Percentiles rank a stretch among this genome's conserved stretches.
Evolutionary conservation across 2,888 invertebrate genomes (phyloP).

Genomic region (Gnatocerus cornutus): DNA sequence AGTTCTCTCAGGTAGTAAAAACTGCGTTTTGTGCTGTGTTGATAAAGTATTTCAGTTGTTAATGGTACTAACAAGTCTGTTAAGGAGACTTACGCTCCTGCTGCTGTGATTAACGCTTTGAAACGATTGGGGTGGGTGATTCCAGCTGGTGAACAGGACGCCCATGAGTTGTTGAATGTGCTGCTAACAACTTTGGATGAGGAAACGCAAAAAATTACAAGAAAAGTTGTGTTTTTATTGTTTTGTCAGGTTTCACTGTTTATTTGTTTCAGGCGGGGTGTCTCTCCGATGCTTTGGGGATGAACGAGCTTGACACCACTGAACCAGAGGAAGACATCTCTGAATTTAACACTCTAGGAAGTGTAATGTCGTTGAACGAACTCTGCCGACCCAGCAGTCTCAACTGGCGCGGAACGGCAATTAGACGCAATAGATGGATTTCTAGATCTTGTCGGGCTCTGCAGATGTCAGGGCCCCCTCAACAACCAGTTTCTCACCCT

Average conservation of each 20-base stretch:
- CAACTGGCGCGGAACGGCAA: conserved; percentile 65
- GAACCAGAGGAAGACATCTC: conserved; percentile 62
- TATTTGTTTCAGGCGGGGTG: conserved; percentile 75
- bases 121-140: conserved; percentile 89
- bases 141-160: conserved; percentile 93
- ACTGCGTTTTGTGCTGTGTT: neutral
- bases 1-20: conserved; percentile 81
- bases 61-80: conserved; percentile 82
- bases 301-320: conserved; percentile 70
- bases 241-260: conserved; percentile 5
- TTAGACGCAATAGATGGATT: conserved; percentile 68
- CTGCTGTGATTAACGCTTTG: conserved; percentile 83
- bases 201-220: conserved; percentile 79
- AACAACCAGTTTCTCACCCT: conserved; percentile 75
- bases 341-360: conserved; percentile 63
- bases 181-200: conserved; percentile 92
- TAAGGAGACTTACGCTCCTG: conserved; percentile 77
- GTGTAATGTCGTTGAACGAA: conserved; percentile 70
- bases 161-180: conserved; percentile 93
- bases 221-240: conserved; percentile 71
- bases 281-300: conserved; percentile 82
- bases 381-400: conserved; percentile 67
- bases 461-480: conserved; percentile 72
- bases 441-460: conserved; percentile 73
- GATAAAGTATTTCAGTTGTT: conserved; percentile 73